Evolutionary conservation across 2,113 vertebrate genomes (phyloP).

Genomic region (Corythoichthys haematopterus): DNA sequence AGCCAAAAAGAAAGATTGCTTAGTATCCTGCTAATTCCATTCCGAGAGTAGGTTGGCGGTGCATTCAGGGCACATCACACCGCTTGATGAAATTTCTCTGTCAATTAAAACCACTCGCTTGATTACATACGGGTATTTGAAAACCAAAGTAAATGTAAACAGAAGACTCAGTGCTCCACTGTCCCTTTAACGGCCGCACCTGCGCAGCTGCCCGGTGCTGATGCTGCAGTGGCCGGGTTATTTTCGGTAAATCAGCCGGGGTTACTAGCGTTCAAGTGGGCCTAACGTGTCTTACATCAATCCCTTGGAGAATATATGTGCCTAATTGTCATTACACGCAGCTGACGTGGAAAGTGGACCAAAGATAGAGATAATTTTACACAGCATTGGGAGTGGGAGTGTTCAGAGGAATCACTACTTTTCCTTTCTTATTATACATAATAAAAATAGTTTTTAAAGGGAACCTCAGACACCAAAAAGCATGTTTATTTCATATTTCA

Average conservation of each 20-base stretch:
- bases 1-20: constrained; percentile 3
- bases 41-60: background rate
- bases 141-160: background rate
- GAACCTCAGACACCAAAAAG: too few relatives aligned
- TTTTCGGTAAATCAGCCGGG: constrained; percentile 73
- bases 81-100: background rate
- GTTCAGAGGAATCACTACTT: too few relatives aligned
- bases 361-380: too few relatives aligned
- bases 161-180: constrained; percentile 15
- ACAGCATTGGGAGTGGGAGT: too few relatives aligned
- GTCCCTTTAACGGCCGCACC: constrained; percentile 75
- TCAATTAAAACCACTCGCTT: background rate
- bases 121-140: background rate
- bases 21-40: constrained; percentile 7
- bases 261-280: constrained; percentile 76
- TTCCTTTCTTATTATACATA: too few relatives aligned
- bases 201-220: constrained; percentile 74
- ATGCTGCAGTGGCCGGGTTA: constrained; percentile 81
- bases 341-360: too few relatives aligned
- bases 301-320: constrained; percentile 43
- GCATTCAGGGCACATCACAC: background rate
- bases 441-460: too few relatives aligned
- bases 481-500: too few relatives aligned
- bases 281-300: constrained; percentile 67
- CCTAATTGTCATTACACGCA: too few relatives aligned